These are phyloP conservation scores for Phyllopteryx taeniolatus DNA, from an alignment of 2,113 vertebrate genomes.

Conservation along the genomic window DNA sequence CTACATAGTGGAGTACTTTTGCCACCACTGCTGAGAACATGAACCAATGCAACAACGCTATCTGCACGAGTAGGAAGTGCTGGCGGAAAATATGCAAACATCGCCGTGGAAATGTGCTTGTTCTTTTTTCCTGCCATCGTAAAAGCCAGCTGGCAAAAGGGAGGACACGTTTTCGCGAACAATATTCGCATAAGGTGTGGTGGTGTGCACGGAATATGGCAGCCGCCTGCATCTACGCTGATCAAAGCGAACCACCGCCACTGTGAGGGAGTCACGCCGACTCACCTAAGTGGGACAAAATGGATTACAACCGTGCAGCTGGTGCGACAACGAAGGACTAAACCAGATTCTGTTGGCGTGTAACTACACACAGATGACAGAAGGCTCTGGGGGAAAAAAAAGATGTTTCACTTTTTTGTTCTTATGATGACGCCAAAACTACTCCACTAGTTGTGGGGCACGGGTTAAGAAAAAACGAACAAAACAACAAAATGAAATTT, in stretches of 20 bases:
- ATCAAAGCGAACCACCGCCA: slow-evolving; percentile 54
- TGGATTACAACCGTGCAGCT: slow-evolving; percentile 49
- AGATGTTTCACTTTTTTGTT: neutral
- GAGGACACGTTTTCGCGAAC: slow-evolving; percentile 59
- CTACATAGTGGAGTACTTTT: neutral
- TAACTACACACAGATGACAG: slow-evolving; percentile 34
- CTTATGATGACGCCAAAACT: neutral
- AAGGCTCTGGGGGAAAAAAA: slow-evolving; percentile 17
- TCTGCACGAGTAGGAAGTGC: slow-evolving; percentile 38
- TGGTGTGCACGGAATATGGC: slow-evolving; percentile 57
- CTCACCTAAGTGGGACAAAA: slow-evolving; percentile 56
- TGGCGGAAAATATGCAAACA: slow-evolving; percentile 47
- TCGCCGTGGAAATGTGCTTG: slow-evolving; percentile 52
- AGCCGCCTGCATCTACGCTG: slow-evolving; percentile 50
- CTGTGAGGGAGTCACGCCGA: slow-evolving; percentile 38
- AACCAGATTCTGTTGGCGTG: slow-evolving; percentile 22
- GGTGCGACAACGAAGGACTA: slow-evolving; percentile 25
- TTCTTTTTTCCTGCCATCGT: slow-evolving; percentile 33
- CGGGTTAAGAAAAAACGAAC: neutral
- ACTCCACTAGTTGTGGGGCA: neutral
- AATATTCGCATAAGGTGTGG: slow-evolving; percentile 56
- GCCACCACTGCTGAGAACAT: neutral
- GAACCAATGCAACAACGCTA: slow-evolving; percentile 7
- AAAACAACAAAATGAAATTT: neutral
- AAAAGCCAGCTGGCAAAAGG: slow-evolving; percentile 60